These are phyloP conservation scores for Pediacus dermestoides DNA, from an alignment of 2,888 invertebrate species.

Conservation along the genomic window DNA sequence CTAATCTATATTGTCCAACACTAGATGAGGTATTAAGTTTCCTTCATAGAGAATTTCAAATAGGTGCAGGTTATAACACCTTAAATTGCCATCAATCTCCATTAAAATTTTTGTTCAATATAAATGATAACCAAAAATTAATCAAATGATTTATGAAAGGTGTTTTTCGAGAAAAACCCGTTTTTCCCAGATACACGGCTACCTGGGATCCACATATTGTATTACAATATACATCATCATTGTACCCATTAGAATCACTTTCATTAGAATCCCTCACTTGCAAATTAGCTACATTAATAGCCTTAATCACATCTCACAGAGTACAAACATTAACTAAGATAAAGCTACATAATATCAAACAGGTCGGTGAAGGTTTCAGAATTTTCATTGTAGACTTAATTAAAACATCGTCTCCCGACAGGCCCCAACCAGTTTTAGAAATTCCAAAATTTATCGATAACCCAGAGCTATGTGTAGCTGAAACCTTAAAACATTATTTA, in stretches of 20 bases:
- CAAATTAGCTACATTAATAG: conserved; percentile 4
- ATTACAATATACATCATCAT: neutral
- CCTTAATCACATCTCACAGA: neutral
- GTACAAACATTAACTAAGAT: conserved; percentile 3
- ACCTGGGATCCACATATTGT: conserved; percentile 5
- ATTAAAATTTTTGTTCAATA: neutral
- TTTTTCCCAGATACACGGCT: neutral
- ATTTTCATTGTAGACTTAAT: conserved; percentile 6
- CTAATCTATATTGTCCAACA: neutral
- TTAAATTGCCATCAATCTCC: conserved; percentile 1
- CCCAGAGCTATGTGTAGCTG: conserved; percentile 5
- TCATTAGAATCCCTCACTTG: neutral
- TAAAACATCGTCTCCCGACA: conserved; percentile 7
- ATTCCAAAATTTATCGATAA: conserved; percentile 5
- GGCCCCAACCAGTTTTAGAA: neutral
- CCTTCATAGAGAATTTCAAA: neutral
- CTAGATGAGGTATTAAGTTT: neutral
- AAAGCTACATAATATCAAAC: conserved; percentile 5
- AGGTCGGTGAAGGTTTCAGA: neutral
- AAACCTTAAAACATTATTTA: conserved; percentile 2
- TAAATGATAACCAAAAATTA: neutral
- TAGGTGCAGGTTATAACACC: neutral
- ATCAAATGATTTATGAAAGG: conserved; percentile 6
- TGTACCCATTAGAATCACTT: neutral
- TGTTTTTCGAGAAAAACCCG: neutral